Base-by-base conservation (phyloP, 2,797 vertebrate species). In the Cyprinella venusta region DNA sequence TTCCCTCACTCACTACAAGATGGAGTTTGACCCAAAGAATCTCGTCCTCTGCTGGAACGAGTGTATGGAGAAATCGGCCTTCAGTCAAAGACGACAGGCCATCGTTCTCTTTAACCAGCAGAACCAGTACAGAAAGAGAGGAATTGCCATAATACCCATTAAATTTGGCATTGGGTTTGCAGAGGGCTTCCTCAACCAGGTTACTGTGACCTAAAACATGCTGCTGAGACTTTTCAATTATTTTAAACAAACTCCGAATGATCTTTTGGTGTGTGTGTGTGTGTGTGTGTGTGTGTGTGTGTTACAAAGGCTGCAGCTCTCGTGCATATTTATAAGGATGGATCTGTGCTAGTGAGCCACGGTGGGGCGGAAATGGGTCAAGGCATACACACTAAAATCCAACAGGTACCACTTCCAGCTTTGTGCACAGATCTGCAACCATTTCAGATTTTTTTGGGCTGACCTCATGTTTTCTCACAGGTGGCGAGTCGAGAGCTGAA, bases 51-150 rank as follows among this genome's bases (percentile, higher is more conserved):
- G 97, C 89, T 98, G 96, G 97, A 90, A 94, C 0, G 90, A 96
- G 67, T 97, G 96, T 78, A 93, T 96, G 88, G 84, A 88, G 64
- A 95, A 89, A 75, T 92, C 94, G 1, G 91, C 91, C 8, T 94
- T 93, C 87, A 65, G 80, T 6, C 81, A 48, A 24, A 93, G 96
- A 45, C 93, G 90, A 84, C 18, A 0, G 40, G 88, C 89, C n/a
- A 71, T 91, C 0, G 74, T 84, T 6, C 89, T 90, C 82, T 97
- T 97, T 63, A 98, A 98, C 88, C 92, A 91, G 89, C 89, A 93
- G 88, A 96, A 94, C 89, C 94, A 91, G 76, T 98, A 96, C 95
- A 97, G 91, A 90, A 98, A 98, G 90, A 95, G 92, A 56, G 97
- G 97, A n/a, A 88, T 97, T 26, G 88, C 97, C 42, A 80, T 96